Base-by-base conservation (phyloP, 2,113 vertebrate genomes). In the Girardinichthys multiradiatus region DNA sequence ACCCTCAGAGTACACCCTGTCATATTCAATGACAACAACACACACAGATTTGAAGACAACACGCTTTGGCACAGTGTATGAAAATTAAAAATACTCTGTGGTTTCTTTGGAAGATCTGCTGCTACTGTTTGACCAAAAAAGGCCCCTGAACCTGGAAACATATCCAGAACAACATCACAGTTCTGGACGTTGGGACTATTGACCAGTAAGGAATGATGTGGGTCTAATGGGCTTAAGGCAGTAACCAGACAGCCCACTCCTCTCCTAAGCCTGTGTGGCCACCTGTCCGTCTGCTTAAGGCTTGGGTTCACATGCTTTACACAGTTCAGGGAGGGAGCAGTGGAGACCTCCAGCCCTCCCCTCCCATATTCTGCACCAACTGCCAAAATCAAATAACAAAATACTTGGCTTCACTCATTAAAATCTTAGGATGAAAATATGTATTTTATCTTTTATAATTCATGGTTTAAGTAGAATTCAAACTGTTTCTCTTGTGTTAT, bases 181-280 rank as follows among this genome's bases (percentile, higher is more conserved):
- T 77, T 87, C 84, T 84, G 70, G 89, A 88, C 81, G 81, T 72
- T 39, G 58, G 59, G 57, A 11, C 35, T 74, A 61, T 82, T 85
- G 84, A 86, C 87, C 90, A 91, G 74, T 82, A 70, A 77, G 77
- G 58, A 84, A 76, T 79, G 74, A 68, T 87, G 72, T 88, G 75
- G 76, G 65, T 76, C 76, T 92, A 94, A 93, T 92, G 87, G 80
- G 91, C 88, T 93, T 93, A 93, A 89, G 80, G 86, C 77, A 81
- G 73, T 82, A 83, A 67, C 69, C 80, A 91, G 92, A 88, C 91
- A 80, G 85, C 82, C 90, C 86, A 91, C 81, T 81, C 89, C 84
- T 92, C 86, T 83, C 71, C 72, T 93, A 92, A 94, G 91, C 89
- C 82, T 93, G 90, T 94, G 91, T 92, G 88, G 86, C 92, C 93